These are phyloP conservation scores for Theristicus caerulescens DNA, from an alignment of 2,113 vertebrate species.

Conservation along the genomic window DNA sequence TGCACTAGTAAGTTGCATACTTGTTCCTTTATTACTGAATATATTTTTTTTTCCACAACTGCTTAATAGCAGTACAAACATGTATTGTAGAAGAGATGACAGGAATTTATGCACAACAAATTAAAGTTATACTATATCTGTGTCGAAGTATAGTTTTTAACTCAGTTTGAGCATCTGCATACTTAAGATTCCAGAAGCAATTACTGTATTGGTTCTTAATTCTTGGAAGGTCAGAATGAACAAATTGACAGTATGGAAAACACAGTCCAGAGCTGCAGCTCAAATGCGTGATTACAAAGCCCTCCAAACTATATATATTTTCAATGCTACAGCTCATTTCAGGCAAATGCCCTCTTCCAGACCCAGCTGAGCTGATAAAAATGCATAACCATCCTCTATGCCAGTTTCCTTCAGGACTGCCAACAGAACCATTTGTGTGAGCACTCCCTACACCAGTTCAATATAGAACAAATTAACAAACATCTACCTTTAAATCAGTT, in stretches of 20 bases:
- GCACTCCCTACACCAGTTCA: constrained; percentile 1
- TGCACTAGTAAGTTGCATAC: background rate
- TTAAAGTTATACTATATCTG: background rate
- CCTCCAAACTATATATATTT: background rate
- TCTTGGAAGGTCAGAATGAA: constrained; percentile 7
- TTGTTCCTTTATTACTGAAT: background rate
- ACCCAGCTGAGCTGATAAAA: constrained; percentile 62
- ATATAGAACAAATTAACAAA: constrained; percentile 17
- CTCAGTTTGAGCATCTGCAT: background rate
- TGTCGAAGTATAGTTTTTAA: background rate
- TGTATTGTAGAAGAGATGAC: background rate
- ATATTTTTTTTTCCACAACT: background rate
- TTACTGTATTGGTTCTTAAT: background rate
- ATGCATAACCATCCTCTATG: constrained; percentile 58
- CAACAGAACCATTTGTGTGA: constrained; percentile 37
- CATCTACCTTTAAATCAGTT: background rate
- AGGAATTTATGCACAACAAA: background rate
- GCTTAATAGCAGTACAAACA: background rate
- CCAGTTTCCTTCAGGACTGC: constrained; percentile 51
- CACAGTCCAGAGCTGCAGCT: background rate
- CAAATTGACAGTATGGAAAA: background rate
- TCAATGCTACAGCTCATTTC: constrained; percentile 1
- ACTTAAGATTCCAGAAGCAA: background rate
- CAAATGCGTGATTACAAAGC: background rate
- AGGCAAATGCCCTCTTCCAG: constrained; percentile 28